Percentiles rank a stretch among this genome's conserved stretches.
These are phyloP conservation scores for Saccostrea echinata DNA, from an alignment of 1,140 invertebrate genomes.

Conservation along the genomic window DNA sequence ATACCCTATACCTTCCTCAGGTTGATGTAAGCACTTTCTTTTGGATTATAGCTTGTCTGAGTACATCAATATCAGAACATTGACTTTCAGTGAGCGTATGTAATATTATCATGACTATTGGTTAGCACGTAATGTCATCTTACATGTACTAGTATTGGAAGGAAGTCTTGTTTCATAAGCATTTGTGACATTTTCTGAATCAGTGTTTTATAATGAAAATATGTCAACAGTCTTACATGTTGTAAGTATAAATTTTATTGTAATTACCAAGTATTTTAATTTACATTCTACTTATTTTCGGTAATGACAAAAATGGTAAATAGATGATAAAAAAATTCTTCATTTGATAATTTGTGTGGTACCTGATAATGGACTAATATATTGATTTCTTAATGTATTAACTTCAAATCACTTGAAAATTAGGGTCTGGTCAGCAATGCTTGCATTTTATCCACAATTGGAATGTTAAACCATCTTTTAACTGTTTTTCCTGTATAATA, in stretches of 20 bases:
- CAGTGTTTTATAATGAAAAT: neutral
- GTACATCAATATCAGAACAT: neutral
- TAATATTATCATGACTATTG: neutral
- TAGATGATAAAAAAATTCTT: too few species aligned
- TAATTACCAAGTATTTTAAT: too few species aligned
- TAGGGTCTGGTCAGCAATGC: too few species aligned
- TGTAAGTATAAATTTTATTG: neutral
- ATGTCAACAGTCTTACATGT: neutral
- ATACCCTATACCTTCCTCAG: neutral
- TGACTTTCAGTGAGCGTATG: neutral
- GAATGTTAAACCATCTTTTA: too few species aligned
- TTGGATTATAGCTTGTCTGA: neutral
- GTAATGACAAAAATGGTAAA: too few species aligned
- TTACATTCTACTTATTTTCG: too few species aligned
- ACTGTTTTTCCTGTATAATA: neutral
- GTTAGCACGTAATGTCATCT: neutral
- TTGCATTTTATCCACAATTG: too few species aligned
- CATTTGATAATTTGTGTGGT: too few species aligned
- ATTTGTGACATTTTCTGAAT: neutral
- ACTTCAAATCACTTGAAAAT: too few species aligned
- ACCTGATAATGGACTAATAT: too few species aligned
- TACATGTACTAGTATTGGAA: neutral
- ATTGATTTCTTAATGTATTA: too few species aligned
- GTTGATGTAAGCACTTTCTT: neutral
- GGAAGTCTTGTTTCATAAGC: neutral